These are phyloP conservation scores for Drosophila albomicans DNA, from an alignment of 1,140 invertebrate genomes.

Conservation along the genomic window DNA sequence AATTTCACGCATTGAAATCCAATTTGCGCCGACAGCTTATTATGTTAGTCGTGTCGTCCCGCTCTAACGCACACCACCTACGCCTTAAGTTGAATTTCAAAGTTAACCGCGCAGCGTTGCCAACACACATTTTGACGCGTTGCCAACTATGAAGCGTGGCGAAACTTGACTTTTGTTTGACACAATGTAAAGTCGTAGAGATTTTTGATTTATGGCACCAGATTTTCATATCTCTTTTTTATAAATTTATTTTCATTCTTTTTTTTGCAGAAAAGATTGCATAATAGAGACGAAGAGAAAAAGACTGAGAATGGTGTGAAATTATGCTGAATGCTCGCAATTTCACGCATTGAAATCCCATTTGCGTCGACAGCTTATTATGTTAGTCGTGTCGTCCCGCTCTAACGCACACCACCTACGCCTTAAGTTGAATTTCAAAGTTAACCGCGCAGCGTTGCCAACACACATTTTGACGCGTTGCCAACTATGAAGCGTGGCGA, in stretches of 20 bases:
- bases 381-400: neutral
- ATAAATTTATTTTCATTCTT: neutral
- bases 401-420: constrained; percentile 6
- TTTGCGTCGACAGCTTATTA: constrained; percentile 16
- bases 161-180: neutral
- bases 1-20: constrained; percentile 8
- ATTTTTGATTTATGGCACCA: constrained; percentile 73
- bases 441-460: neutral
- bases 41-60: neutral
- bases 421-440: neutral
- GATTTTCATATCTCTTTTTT: constrained; percentile 35
- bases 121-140: neutral
- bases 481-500: neutral
- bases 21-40: constrained; percentile 23
- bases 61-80: constrained; percentile 6
- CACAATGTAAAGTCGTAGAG: constrained; percentile 20
- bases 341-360: constrained; percentile 10
- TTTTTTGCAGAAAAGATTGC: constrained; percentile 35
- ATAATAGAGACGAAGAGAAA: constrained; percentile 28
- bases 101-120: neutral
- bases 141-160: constrained; percentile 1
- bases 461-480: constrained; percentile 2
- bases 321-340: constrained; percentile 64
- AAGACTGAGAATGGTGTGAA: constrained; percentile 54
- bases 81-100: neutral